Conservation (phyloP, 2,888 invertebrate species). For the Macrophya alboannulata region DNA sequence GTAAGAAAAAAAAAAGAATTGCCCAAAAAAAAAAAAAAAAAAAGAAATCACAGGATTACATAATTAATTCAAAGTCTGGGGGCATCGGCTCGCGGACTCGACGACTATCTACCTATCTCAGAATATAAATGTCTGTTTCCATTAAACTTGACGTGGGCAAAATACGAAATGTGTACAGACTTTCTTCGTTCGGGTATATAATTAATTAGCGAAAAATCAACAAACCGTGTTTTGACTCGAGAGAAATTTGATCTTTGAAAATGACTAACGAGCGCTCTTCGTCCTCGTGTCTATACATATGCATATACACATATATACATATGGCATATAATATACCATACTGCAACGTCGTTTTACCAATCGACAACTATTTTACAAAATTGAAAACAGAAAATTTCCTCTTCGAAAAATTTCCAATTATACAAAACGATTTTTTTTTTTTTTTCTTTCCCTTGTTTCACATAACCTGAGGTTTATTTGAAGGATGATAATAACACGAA, state of each 20-base stretch:
- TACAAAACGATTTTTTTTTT: too few relatives aligned
- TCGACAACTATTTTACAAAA: too few relatives aligned
- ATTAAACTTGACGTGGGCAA: neutral
- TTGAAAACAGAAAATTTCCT: too few relatives aligned
- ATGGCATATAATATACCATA: neutral
- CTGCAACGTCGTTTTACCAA: neutral
- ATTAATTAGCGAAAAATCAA: slow-evolving; percentile 37
- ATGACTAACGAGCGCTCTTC: neutral
- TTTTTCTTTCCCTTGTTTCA: too few relatives aligned
- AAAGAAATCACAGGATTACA: neutral
- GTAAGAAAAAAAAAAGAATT: too few relatives aligned
- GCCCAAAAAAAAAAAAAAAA: too few relatives aligned
- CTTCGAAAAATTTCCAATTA: too few relatives aligned
- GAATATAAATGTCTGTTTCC: neutral
- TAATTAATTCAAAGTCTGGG: neutral
- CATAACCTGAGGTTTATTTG: too few relatives aligned
- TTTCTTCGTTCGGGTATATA: neutral
- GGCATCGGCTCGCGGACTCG: neutral
- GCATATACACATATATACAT: too few relatives aligned
- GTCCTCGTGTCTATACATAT: too few relatives aligned
- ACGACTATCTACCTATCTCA: neutral
- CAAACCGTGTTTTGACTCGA: slow-evolving; percentile 15
- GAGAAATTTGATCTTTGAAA: neutral
- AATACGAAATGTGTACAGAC: neutral
- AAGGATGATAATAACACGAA: too few relatives aligned